phyloP scores from a whole-genome alignment of 2,888 invertebrate species.

The Zelleria hepariella region DNA sequence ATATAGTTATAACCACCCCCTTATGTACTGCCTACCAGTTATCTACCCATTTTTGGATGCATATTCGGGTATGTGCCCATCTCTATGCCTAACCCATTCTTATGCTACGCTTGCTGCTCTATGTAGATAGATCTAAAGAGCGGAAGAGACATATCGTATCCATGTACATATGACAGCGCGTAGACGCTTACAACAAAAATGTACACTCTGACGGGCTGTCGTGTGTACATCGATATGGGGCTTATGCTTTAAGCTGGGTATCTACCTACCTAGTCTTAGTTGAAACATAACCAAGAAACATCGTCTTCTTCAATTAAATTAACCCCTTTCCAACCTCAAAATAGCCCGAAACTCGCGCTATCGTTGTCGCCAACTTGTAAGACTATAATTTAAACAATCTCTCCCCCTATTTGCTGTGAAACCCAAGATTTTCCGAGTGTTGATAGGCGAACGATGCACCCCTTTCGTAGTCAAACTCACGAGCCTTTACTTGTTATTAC shows the following conservation, averaged over 20 bases:
- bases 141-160: too few relatives aligned
- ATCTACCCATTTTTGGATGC: too few relatives aligned
- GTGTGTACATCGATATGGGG: too few relatives aligned
- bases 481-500: not conserved
- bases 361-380: conserved; percentile 33
- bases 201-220: too few relatives aligned
- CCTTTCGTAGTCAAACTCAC: conserved; percentile 30
- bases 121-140: too few relatives aligned
- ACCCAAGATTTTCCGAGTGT: conserved; percentile 49
- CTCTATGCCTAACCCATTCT: too few relatives aligned
- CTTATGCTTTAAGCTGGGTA: not conserved
- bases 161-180: too few relatives aligned
- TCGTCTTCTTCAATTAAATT: not conserved
- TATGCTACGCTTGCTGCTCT: too few relatives aligned
- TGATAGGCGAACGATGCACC: conserved; percentile 16
- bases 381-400: conserved; percentile 55
- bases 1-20: too few relatives aligned
- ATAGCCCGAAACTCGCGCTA: conserved; percentile 28
- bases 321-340: not conserved
- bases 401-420: conserved; percentile 42
- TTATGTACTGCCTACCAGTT: too few relatives aligned
- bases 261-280: not conserved
- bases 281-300: not conserved
- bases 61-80: too few relatives aligned
- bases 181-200: too few relatives aligned